A percentile compares a stretch with the other conserved stretches of the same genome.
Evolutionary conservation across 2,113 vertebrate species (phyloP).

Genomic region (Dicrurus megarhynchus): DNA sequence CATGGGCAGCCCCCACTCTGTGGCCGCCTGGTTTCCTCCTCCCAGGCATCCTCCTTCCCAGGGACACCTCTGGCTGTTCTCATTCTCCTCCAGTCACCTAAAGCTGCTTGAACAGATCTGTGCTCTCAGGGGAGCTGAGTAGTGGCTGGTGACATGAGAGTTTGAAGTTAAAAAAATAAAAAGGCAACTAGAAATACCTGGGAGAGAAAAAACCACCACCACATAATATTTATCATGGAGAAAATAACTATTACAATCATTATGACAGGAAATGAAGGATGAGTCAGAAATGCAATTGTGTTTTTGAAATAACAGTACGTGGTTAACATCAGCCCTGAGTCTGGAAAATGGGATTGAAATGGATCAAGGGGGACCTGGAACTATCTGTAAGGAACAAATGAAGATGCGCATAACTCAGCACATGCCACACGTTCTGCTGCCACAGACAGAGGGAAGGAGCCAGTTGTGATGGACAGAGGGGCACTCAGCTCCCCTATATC

Average conservation of each 20-base stretch:
- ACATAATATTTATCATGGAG: neutral
- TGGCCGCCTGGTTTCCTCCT: fast-evolving
- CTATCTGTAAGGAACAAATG: neutral
- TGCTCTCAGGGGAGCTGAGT: neutral
- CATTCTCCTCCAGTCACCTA: fast-evolving
- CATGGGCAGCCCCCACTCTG: neutral
- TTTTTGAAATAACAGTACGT: neutral
- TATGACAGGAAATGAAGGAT: neutral
- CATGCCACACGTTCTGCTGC: fast-evolving
- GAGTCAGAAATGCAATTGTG: neutral
- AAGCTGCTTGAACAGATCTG: fast-evolving
- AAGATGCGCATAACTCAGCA: fast-evolving
- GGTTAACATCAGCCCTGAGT: neutral
- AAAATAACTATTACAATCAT: neutral
- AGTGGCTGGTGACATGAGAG: neutral
- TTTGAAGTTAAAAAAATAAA: neutral
- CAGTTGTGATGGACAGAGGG: neutral
- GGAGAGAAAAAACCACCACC: too few species aligned
- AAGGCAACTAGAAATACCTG: neutral
- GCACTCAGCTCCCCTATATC: fast-evolving
- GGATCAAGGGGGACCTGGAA: neutral
- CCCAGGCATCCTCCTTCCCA: neutral
- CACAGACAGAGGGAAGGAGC: neutral
- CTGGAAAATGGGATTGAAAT: neutral
- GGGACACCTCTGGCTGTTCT: too few species aligned